Base-by-base conservation (phyloP, 2,113 vertebrate species). In the Larimichthys crocea region DNA sequence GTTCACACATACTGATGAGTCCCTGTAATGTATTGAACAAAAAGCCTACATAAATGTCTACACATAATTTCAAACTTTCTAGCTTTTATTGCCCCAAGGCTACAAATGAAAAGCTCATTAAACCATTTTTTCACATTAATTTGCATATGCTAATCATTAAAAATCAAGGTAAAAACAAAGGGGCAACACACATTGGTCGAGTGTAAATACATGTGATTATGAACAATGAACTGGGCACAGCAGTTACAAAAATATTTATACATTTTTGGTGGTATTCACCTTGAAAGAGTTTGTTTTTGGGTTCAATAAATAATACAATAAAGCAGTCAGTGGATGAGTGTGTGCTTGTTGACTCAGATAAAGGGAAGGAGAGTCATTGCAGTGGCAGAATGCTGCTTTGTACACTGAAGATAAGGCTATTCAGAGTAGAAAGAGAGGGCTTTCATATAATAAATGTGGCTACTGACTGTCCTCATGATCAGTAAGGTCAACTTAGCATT, bases 291-390 rank as follows among this genome's bases (percentile, higher is more conserved):
- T 20, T 15, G 69, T 86, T 57, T 88, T 80, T 24, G 52, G 52
- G 59, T 57, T 60, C 52, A 71, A 82, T 90, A 84, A 90, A 88
- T 88, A 91, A 91, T 75, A 88, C 73, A 84, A 86, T 35, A 71
- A 76, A 35, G 49, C 75, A 59, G 78, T 59, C 61, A 10, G 65
- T 56, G 77, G 66, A 65, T 60, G 72, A 1, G 14, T 52, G 87
- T 46, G 60, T 64, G 76, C 81, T 74, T 9, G 46, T 59, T 56
- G 64, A 76, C 79, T 77, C 73, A 75, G 82, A 91, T 89, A 88
- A 90, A 86, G 67, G 44, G 19, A 46, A 79, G 61, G n/a, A 64
- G 80, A 89, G 82, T 84, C 77, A 74, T 22, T 63, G 67, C 62
- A 48, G 31, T 49, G 70, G 84, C 70, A 86, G 76, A 85, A 86